Evolutionary conservation across 2,113 vertebrate genomes (phyloP).

Genomic region (Eidolon helvum): DNA sequence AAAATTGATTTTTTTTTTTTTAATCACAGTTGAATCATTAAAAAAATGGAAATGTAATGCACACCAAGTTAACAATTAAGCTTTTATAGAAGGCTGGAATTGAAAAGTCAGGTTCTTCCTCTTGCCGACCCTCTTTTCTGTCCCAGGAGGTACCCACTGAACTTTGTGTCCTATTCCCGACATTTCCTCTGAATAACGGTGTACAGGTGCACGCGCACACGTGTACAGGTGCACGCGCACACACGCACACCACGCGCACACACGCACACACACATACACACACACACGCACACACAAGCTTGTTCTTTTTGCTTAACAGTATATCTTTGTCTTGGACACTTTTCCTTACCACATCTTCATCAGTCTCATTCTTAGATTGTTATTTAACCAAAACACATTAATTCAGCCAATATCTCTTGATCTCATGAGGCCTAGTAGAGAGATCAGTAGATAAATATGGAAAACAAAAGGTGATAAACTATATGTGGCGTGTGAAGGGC

Average conservation of each 20-base stretch:
- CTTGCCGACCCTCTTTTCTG: neutral
- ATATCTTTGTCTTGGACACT: neutral
- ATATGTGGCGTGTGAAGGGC: fast-evolving
- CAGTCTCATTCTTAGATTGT: neutral
- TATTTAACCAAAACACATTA: neutral
- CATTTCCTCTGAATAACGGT: neutral
- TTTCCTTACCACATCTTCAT: neutral
- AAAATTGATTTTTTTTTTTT: neutral
- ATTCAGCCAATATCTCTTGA: neutral
- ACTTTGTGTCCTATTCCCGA: neutral
- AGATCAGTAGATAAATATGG: neutral
- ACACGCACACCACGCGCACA: too few species aligned
- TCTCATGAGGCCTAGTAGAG: neutral
- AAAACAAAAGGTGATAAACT: neutral
- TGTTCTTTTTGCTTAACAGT: neutral
- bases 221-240: too few species aligned
- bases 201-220: fast-evolving
- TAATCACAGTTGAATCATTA: neutral
- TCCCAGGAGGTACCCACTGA: neutral
- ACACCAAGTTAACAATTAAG: neutral
- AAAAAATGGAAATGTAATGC: neutral
- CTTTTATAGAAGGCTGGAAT: neutral
- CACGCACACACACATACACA: too few species aligned
- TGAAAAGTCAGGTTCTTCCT: neutral
- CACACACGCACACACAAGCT: neutral